A percentile compares a stretch with the other conserved stretches of the same genome.
Evolutionary conservation across 1,140 invertebrate species (phyloP).

Genomic region (Colletes gigas): DNA sequence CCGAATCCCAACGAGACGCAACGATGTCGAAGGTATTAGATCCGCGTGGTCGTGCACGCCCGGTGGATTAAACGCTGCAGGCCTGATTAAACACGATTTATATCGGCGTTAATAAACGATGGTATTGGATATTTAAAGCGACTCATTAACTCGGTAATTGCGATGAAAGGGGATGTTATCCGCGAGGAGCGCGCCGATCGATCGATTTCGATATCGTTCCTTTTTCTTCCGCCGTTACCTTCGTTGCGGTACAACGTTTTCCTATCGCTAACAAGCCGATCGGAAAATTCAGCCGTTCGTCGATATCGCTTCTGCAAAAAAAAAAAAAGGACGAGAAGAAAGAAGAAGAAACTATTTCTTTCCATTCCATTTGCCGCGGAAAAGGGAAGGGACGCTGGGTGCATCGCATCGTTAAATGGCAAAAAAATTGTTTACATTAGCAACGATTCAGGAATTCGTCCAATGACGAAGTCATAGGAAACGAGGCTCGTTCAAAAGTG

Average conservation of each 20-base stretch:
- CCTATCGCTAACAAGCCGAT: conserved; percentile 42
- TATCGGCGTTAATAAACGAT: conserved; percentile 47
- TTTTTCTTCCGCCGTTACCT: conserved; percentile 18
- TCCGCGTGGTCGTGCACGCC: neutral
- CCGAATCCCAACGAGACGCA: neutral
- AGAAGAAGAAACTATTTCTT: conserved; percentile 12
- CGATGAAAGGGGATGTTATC: conserved; percentile 31
- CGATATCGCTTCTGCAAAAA: conserved; percentile 14
- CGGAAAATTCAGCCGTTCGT: conserved; percentile 38
- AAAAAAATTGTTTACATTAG: neutral
- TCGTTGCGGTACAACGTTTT: conserved; percentile 38
- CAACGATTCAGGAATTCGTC: neutral
- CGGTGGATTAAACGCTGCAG: conserved; percentile 33
- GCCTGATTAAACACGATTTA: conserved; percentile 49
- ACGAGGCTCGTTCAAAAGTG: neutral
- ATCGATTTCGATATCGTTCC: conserved; percentile 35
- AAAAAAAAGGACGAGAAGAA: neutral
- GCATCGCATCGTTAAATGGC: conserved; percentile 1
- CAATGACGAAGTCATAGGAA: neutral
- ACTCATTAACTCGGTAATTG: conserved; percentile 51
- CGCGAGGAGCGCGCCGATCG: conserved; percentile 11
- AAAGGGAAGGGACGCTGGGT: neutral
- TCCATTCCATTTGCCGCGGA: conserved; percentile 11
- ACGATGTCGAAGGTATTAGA: conserved; percentile 35
- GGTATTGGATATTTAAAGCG: conserved; percentile 52